Evolutionary conservation across 2,113 vertebrate species (phyloP).

Genomic region (Motacilla tschutschensis): DNA sequence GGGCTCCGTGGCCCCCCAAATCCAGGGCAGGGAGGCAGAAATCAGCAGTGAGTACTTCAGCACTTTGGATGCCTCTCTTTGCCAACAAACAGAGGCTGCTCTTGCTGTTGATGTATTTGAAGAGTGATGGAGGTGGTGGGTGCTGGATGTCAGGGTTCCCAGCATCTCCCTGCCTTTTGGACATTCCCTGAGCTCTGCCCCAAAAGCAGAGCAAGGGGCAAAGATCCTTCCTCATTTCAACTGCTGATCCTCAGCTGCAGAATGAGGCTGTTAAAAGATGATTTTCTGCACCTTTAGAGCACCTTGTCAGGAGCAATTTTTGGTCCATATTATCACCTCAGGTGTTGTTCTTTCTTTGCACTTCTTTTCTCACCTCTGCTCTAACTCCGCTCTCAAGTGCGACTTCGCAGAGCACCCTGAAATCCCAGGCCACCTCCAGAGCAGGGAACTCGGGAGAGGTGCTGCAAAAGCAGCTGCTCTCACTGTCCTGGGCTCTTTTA

Average conservation of each 20-base stretch:
- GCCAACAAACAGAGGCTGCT: not conserved
- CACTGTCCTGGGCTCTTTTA: not conserved
- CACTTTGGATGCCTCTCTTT: not conserved
- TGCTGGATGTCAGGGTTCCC: not conserved
- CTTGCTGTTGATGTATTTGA: not conserved
- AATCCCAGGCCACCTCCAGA: not conserved
- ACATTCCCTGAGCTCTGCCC: not conserved
- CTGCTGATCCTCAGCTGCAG: not conserved
- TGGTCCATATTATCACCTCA: slow-evolving; percentile 2
- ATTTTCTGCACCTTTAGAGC: not conserved
- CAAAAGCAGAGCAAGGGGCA: not conserved
- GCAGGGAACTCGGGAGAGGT: not conserved
- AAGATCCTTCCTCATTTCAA: not conserved
- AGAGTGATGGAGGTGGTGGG: not conserved
- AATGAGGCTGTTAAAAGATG: not conserved
- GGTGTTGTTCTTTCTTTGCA: not conserved
- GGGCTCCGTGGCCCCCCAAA: not conserved
- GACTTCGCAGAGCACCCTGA: not conserved
- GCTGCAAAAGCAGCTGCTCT: not conserved
- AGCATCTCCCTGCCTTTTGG: not conserved
- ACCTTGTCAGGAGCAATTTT: not conserved
- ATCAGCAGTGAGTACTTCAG: accelerated
- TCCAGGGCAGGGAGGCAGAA: not conserved
- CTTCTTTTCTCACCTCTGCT: slow-evolving; percentile 34
- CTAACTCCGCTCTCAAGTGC: not conserved